A percentile compares a stretch with the other conserved stretches of the same genome.
These are phyloP conservation scores for Prorops nasuta DNA, from an alignment of 1,140 invertebrate species.

Conservation along the genomic window DNA sequence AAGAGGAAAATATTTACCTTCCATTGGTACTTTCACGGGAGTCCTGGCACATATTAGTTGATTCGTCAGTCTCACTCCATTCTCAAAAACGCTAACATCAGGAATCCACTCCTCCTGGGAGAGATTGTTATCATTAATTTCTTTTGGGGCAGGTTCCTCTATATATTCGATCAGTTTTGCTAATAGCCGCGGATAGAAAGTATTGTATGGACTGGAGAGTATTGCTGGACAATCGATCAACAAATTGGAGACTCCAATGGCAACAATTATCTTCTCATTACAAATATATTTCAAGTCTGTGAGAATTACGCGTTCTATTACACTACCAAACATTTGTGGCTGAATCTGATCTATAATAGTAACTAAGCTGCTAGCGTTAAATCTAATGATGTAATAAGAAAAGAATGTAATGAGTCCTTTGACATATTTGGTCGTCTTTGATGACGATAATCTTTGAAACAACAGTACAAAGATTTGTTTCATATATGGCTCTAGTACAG, in stretches of 20 bases:
- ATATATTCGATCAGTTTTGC: conserved; percentile 81
- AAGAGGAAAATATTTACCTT: conserved; percentile 57
- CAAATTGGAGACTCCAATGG: conserved; percentile 84
- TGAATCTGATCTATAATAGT: conserved; percentile 85
- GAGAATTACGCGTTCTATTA: conserved; percentile 84
- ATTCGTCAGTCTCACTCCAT: no score
- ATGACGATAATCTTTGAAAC: conserved; percentile 87
- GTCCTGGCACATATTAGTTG: conserved; percentile 83
- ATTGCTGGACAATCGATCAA: conserved; percentile 74
- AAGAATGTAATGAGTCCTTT: conserved; percentile 89
- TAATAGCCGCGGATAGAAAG: conserved; percentile 63
- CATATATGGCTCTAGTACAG: conserved; percentile 71
- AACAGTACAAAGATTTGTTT: conserved; percentile 88
- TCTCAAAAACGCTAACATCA: no score
- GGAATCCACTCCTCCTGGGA: no score
- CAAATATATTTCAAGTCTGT: conserved; percentile 84
- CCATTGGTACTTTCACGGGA: conserved; percentile 69
- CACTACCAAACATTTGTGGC: conserved; percentile 90
- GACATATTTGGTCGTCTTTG: conserved; percentile 93
- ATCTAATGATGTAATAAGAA: conserved; percentile 78
- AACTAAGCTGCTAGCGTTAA: conserved; percentile 71
- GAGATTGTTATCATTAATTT: no score
- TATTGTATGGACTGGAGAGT: conserved; percentile 64
- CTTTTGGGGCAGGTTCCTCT: conserved; percentile 86
- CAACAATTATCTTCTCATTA: conserved; percentile 80